These are phyloP conservation scores for Isaurus tuberculatus DNA, from an alignment of 92 coral and sea anemone species.

Conservation along the genomic window DNA sequence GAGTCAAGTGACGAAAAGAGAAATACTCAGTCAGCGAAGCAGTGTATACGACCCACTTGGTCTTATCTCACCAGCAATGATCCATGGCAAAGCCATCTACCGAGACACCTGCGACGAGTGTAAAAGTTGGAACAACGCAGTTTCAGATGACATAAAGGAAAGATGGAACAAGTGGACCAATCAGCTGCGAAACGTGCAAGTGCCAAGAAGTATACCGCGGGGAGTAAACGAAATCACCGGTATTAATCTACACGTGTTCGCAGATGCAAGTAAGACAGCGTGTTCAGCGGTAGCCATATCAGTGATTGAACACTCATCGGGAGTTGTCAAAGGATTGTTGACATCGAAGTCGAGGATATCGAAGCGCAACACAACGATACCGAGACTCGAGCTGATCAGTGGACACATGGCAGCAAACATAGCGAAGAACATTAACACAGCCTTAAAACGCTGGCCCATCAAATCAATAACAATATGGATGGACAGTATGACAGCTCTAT, in stretches of 20 bases:
- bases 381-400: conserved; percentile 53
- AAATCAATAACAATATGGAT: conserved; percentile 63
- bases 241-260: conserved; percentile 24
- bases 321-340: conserved; percentile 38
- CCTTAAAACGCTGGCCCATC: conserved; percentile 61
- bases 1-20: conserved; percentile 12
- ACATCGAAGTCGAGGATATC: conserved; percentile 58
- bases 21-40: conserved; percentile 26
- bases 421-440: conserved; percentile 55
- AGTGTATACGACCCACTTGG: conserved; percentile 49
- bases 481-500: conserved; percentile 66
- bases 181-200: conserved; percentile 29
- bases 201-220: conserved; percentile 8
- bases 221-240: background rate
- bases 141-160: background rate
- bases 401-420: conserved; percentile 69
- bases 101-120: conserved; percentile 30
- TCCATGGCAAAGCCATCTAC: conserved; percentile 11
- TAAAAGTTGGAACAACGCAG: conserved; percentile 37
- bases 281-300: conserved; percentile 35
- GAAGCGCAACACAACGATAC: conserved; percentile 51
- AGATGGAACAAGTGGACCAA: conserved; percentile 32
- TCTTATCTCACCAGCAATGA: conserved; percentile 24
- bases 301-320: conserved; percentile 36
- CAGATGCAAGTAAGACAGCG: conserved; percentile 55